Conservation (phyloP, 1,140 invertebrate genomes). For the Zaprionus inermis region DNA sequence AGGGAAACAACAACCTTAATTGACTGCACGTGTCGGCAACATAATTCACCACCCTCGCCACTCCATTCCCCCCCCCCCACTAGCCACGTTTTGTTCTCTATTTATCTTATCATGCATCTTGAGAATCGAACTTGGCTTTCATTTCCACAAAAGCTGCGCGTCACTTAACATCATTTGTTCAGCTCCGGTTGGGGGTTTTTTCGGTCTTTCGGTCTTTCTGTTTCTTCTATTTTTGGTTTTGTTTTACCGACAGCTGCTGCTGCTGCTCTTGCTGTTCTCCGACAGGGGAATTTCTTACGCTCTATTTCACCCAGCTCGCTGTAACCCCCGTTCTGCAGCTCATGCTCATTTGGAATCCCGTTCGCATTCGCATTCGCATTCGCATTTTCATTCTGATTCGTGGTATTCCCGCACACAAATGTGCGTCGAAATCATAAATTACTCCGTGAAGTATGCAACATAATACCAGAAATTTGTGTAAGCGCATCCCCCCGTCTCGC, state of each 20-base stretch:
- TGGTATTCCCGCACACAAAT: constrained; percentile 38
- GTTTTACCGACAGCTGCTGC: constrained; percentile 54
- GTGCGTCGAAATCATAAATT: constrained; percentile 79
- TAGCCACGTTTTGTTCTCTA: constrained; percentile 60
- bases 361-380: not conserved
- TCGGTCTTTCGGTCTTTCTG: constrained; percentile 1
- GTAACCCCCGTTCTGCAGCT: constrained; percentile 5
- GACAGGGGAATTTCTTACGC: constrained; percentile 28
- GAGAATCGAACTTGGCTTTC: constrained; percentile 72
- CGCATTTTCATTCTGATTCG: constrained; percentile 11
- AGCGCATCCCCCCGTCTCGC: constrained; percentile 46
- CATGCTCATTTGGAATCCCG: constrained; percentile 1
- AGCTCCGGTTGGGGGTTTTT: constrained; percentile 33
- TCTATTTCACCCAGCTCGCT: constrained; percentile 29
- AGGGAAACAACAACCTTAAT: constrained; percentile 23
- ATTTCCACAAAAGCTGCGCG: constrained; percentile 78
- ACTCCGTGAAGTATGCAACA: constrained; percentile 77
- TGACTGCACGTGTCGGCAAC: constrained; percentile 41
- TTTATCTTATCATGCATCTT: constrained; percentile 72
- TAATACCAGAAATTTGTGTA: constrained; percentile 78
- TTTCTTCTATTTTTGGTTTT: constrained; percentile 23
- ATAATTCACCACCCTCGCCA: constrained; percentile 1
- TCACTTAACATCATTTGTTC: constrained; percentile 81
- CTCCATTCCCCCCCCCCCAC: not conserved
- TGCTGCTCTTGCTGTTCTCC: constrained; percentile 40